Evolutionary conservation across 2,888 invertebrate genomes (phyloP).

Genomic region (Drosophila melanocephala): DNA sequence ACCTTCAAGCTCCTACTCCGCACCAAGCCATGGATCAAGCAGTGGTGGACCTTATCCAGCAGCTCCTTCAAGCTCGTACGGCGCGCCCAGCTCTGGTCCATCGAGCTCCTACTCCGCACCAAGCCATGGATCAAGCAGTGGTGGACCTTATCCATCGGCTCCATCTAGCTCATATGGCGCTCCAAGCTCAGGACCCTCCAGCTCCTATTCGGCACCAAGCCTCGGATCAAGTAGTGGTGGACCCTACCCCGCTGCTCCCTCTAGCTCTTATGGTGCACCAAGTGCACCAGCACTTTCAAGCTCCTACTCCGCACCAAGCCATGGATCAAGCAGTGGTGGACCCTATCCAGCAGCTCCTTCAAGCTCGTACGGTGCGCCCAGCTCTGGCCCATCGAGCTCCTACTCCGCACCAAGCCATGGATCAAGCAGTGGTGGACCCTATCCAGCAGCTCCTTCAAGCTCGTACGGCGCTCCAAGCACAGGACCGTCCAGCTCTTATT

Average conservation of each 20-base stretch:
- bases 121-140: conserved; percentile 5
- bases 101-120: conserved; percentile 31
- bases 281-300: conserved; percentile 17
- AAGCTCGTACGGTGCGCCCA: conserved; percentile 48
- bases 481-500: conserved; percentile 45
- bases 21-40: conserved; percentile 37
- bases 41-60: conserved; percentile 70
- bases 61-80: conserved; percentile 67
- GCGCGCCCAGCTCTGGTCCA: conserved; percentile 51
- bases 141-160: conserved; percentile 56
- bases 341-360: conserved; percentile 84
- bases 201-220: conserved; percentile 46
- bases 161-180: conserved; percentile 79
- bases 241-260: conserved; percentile 77
- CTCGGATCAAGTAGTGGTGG: conserved; percentile 20
- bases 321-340: conserved; percentile 84
- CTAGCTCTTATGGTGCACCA: conserved; percentile 72
- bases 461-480: conserved; percentile 31
- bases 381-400: conserved; percentile 24
- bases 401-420: conserved; percentile 55
- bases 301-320: conserved; percentile 58
- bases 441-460: conserved; percentile 71
- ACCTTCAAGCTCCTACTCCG: conserved; percentile 44
- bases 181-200: conserved; percentile 58
- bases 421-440: conserved; percentile 85